Percentiles rank a stretch among this genome's conserved stretches.
Evolutionary conservation across 2,888 invertebrate genomes (phyloP).

Genomic region (Drosophila algonquin): DNA sequence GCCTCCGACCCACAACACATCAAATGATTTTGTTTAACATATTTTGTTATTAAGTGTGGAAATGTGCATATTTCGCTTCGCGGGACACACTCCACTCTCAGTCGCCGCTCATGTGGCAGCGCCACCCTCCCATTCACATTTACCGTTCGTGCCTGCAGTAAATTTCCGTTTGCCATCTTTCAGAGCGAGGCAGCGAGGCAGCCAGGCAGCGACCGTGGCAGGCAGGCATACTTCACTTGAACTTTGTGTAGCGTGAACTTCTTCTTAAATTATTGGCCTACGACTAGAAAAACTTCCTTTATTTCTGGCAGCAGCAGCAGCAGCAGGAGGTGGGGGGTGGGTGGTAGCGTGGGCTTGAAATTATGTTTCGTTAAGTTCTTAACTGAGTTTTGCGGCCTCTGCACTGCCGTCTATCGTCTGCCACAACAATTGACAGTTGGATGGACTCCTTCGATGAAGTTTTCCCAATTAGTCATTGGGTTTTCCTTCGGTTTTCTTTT

Average conservation of each 20-base stretch:
- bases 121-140: constrained; percentile 10
- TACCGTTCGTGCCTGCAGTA: constrained; percentile 73
- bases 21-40: constrained; percentile 80
- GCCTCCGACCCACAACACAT: constrained; percentile 60
- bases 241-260: constrained; percentile 79
- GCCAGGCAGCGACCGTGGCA: constrained; percentile 13
- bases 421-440: constrained; percentile 68
- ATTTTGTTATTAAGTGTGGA: constrained; percentile 80
- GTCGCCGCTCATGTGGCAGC: neutral
- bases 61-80: constrained; percentile 72
- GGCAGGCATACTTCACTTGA: constrained; percentile 68
- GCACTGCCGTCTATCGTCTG: constrained; percentile 41
- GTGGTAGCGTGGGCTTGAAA: constrained; percentile 36
- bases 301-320: constrained; percentile 24
- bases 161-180: constrained; percentile 77
- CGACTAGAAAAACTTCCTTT: constrained; percentile 55
- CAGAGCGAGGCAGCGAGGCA: constrained; percentile 50
- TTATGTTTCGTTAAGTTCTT: constrained; percentile 67
- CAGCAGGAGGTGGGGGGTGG: neutral
- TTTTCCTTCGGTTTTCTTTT: neutral
- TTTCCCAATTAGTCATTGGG: constrained; percentile 63
- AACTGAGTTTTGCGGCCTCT: constrained; percentile 53
- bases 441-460: constrained; percentile 38
- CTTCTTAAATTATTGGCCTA: constrained; percentile 77
- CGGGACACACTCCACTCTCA: constrained; percentile 20